Evolutionary conservation across 1,140 invertebrate species (phyloP).

Genomic region (Tetramorium simillimum): DNA sequence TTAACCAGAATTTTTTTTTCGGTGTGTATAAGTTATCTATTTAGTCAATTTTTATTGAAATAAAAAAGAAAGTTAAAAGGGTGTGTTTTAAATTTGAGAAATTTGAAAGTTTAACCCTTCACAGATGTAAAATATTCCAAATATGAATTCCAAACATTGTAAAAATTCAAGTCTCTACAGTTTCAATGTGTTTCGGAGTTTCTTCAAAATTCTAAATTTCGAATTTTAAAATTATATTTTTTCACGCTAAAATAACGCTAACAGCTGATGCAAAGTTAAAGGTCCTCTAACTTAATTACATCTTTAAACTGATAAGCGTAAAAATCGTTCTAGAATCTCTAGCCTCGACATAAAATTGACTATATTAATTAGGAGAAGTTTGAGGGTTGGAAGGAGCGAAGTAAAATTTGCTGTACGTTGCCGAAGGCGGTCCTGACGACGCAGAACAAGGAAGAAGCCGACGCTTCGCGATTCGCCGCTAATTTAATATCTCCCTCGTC

Average conservation of each 20-base stretch:
- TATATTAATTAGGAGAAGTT: background rate
- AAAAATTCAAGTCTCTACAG: background rate
- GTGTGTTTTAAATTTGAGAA: background rate
- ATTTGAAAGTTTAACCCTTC: background rate
- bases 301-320: background rate
- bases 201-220: background rate
- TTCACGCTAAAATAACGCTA: background rate
- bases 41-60: background rate
- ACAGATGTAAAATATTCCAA: background rate
- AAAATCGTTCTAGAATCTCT: background rate
- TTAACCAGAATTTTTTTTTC: too few species aligned
- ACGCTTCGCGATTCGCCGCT: constrained; percentile 64
- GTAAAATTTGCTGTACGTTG: constrained; percentile 30
- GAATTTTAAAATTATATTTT: background rate
- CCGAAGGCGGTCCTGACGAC: constrained; percentile 26
- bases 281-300: background rate
- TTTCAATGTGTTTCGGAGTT: background rate
- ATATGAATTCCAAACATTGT: background rate
- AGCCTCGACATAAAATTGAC: background rate
- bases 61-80: background rate
- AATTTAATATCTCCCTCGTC: constrained; percentile 81
- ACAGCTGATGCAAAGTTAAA: background rate
- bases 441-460: constrained; percentile 61
- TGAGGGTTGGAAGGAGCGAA: background rate
- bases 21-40: too few species aligned